A percentile compares a stretch with the other conserved stretches of the same genome.
These are phyloP conservation scores for Tuberolachnus salignus DNA, from an alignment of 2,888 invertebrate genomes.

Conservation along the genomic window DNA sequence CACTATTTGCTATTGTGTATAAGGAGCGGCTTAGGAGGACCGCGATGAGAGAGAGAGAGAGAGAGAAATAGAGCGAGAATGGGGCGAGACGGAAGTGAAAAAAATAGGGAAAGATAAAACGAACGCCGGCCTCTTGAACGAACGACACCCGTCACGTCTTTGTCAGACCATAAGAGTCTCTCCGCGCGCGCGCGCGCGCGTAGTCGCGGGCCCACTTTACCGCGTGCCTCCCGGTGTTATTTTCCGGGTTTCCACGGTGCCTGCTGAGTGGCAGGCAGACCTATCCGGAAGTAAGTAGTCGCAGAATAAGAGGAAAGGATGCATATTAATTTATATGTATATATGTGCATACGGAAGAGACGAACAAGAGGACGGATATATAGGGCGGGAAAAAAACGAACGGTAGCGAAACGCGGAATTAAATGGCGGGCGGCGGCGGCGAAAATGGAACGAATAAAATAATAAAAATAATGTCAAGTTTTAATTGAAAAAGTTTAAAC, in stretches of 20 bases:
- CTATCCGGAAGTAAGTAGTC: background rate
- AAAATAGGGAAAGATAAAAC: constrained; percentile 54
- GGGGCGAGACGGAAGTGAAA: background rate
- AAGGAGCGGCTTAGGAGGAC: background rate
- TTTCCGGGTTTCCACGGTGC: constrained; percentile 43
- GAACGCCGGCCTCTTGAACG: constrained; percentile 50
- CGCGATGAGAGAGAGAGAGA: too few species aligned
- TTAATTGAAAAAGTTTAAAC: constrained; percentile 55
- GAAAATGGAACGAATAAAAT: background rate
- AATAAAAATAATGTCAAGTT: constrained; percentile 48
- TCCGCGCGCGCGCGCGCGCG: too few species aligned
- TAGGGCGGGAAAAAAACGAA: background rate
- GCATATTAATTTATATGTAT: background rate
- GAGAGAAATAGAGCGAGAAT: background rate
- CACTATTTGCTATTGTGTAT: constrained; percentile 14
- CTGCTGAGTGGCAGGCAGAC: constrained; percentile 33
- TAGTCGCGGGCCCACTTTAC: constrained; percentile 50
- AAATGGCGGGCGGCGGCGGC: background rate
- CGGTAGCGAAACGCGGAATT: background rate
- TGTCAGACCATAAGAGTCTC: constrained; percentile 43
- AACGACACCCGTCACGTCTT: constrained; percentile 52
- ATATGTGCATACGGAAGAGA: constrained; percentile 5
- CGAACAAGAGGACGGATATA: background rate
- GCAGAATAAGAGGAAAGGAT: background rate
- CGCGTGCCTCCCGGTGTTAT: constrained; percentile 39